Base-by-base conservation (phyloP, 2,888 invertebrate species). In the Drosophila birchii region DNA sequence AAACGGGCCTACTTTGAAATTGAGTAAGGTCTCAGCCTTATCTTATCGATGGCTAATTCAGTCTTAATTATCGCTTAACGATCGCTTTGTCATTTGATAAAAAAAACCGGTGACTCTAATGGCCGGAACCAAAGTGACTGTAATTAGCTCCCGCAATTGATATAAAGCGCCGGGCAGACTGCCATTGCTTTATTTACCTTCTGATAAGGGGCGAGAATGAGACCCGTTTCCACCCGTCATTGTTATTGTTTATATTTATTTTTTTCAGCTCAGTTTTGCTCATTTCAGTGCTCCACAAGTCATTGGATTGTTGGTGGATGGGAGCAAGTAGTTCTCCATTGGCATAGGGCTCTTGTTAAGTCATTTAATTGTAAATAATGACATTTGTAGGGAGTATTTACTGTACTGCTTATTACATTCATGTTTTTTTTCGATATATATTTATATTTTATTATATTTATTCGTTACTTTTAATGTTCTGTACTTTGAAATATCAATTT, bases 61-160 rank as follows among this genome's bases (percentile, higher is more conserved):
- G 57, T 53, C 39, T 53, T 41, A 63, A 53, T 72, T 73, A 76
- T 54, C 59, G 68, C 53, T 60, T 61, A 72, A 55, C 59, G 76
- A 80, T 71, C 59, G 63, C 44, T 51, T 58, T 62, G 55, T 32
- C 49, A 62, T 79, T 43, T 74, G 84, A 86, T 81, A 81, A 76
- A 71, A 51, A 34, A 51, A 51, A 23, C 47, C 9, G n/a, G 26
- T 32, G 20, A 20, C 51, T 36, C 51, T 71, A 53, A 36, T 45
- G 29, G 69, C 67, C 67, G 67, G 55, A 70, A 72, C 59, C 29
- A 73, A 70, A 73, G 49, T 39, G 63, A 56, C 60, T 23, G 41
- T 68, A 69, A 86, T 73, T 78, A 59, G 54, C 53, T 59, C 38
- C 12, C 18, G 16, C 47, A 8, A 63, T 81, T 84, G 67, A 70